These are phyloP conservation scores for Crossaster papposus DNA, from an alignment of 53 echinoderm and acorn worm species.

Conservation along the genomic window DNA sequence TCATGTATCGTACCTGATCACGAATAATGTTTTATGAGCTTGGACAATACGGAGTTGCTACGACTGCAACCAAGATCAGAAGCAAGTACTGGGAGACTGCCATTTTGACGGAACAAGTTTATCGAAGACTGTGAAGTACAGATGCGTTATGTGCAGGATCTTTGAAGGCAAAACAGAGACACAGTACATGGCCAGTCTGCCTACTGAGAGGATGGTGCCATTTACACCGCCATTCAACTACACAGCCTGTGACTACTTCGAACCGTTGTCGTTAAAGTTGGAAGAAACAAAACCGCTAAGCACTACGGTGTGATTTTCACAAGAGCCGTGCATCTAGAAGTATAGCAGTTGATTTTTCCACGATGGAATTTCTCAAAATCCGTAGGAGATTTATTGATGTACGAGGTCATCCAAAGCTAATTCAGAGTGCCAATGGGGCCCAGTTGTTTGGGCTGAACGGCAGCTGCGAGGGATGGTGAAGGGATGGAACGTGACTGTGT, in stretches of 20 bases:
- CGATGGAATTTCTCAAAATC: slow-evolving; percentile 67
- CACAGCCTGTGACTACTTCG: slow-evolving; percentile 65
- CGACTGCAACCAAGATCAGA: slow-evolving; percentile 68
- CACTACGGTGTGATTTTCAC: no score
- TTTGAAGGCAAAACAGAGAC: no score
- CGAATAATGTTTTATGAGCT: slow-evolving; percentile 64
- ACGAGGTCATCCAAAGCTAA: slow-evolving; percentile 65
- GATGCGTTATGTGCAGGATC: no score
- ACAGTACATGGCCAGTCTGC: no score
- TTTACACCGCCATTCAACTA: no score
- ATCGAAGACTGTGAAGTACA: slow-evolving; percentile 65
- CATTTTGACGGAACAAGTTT: slow-evolving; percentile 43
- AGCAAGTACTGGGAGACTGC: slow-evolving; percentile 64
- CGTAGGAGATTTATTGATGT: slow-evolving; percentile 70
- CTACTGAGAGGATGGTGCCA: no score
- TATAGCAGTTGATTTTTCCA: slow-evolving; percentile 68
- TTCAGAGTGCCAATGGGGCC: slow-evolving; percentile 73
- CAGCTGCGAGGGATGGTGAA: no score
- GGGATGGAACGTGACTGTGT: slow-evolving; percentile 45
- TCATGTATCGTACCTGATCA: slow-evolving; percentile 65
- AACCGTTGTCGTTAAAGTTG: slow-evolving; percentile 13
- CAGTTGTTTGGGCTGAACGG: slow-evolving; percentile 74
- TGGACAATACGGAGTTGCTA: slow-evolving; percentile 71
- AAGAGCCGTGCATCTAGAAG: slow-evolving; percentile 75
- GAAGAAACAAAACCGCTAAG: no score